Percentiles rank a stretch among this genome's conserved stretches.
Conservation (phyloP, 2,888 invertebrate genomes). For the Rotaria socialis region DNA sequence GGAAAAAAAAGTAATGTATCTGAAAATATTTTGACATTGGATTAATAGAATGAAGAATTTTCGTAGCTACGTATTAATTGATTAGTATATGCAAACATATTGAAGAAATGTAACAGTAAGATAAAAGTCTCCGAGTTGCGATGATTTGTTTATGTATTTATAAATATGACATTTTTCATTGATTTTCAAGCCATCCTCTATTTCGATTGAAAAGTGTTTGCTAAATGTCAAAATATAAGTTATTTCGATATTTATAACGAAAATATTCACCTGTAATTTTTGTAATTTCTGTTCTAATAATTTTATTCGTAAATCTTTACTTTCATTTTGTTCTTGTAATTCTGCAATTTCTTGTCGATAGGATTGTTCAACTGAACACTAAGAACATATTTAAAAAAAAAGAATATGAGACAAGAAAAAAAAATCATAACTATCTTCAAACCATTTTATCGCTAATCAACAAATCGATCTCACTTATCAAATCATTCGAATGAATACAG, state of each 20-base stretch:
- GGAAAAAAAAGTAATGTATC: too few species aligned
- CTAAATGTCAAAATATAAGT: neutral
- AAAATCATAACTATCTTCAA: neutral
- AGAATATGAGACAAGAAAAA: neutral
- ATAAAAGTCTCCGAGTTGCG: neutral
- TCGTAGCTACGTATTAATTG: too few species aligned
- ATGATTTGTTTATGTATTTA: neutral
- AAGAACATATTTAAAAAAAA: neutral
- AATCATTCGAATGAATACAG: neutral
- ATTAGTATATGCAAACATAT: neutral
- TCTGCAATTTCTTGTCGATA: slow-evolving; percentile 28
- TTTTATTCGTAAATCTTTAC: slow-evolving; percentile 7
- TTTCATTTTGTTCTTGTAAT: slow-evolving; percentile 27
- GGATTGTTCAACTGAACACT: neutral
- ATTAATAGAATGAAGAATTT: too few species aligned
- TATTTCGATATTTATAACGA: neutral
- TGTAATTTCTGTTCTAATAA: slow-evolving; percentile 30
- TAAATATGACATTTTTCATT: neutral
- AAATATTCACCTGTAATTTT: neutral
- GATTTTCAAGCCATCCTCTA: neutral
- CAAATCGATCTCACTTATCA: neutral
- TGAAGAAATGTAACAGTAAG: neutral
- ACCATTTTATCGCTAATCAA: slow-evolving; percentile 2
- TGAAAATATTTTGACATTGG: too few species aligned
- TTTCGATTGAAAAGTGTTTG: slow-evolving; percentile 1